Percentiles rank a stretch among this genome's conserved stretches.
Evolutionary conservation across 2,113 vertebrate species (phyloP).

Genomic region (Lampris megalopsis): DNA sequence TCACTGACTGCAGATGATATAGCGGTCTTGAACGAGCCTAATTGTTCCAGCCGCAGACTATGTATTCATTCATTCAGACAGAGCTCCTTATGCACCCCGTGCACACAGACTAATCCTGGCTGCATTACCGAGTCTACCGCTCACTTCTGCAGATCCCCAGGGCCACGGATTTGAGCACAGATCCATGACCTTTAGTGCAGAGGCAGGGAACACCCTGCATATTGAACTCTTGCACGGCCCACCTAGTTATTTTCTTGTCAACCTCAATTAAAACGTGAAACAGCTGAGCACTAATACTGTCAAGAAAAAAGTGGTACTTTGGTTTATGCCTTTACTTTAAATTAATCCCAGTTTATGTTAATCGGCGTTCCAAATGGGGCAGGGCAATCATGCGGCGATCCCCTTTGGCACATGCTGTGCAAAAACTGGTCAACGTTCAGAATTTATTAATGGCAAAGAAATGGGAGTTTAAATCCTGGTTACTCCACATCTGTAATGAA

Average conservation of each 20-base stretch:
- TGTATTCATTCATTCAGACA: neutral
- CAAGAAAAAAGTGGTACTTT: neutral
- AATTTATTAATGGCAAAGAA: too few species aligned
- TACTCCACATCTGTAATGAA: too few species aligned
- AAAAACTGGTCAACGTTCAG: too few species aligned
- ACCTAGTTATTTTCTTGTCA: neutral
- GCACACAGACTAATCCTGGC: constrained; percentile 11
- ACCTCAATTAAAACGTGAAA: neutral
- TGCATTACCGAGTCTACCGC: neutral
- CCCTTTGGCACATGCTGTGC: too few species aligned
- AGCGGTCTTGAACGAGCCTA: constrained; percentile 6
- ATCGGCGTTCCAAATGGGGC: too few species aligned
- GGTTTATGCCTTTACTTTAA: too few species aligned
- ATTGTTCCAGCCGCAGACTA: constrained; percentile 15
- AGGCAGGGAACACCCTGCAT: neutral
- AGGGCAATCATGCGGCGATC: too few species aligned
- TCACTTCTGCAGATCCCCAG: neutral
- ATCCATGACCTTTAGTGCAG: neutral
- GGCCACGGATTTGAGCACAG: neutral
- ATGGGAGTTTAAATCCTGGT: too few species aligned
- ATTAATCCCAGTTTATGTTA: too few species aligned
- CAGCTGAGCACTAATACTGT: too few species aligned
- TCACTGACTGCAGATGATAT: constrained; percentile 18
- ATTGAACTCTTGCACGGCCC: neutral
- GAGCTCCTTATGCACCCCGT: constrained; percentile 1